A percentile compares a stretch with the other conserved stretches of the same genome.
Conservation (phyloP, 2,113 vertebrate genomes). For the Cettia cetti region DNA sequence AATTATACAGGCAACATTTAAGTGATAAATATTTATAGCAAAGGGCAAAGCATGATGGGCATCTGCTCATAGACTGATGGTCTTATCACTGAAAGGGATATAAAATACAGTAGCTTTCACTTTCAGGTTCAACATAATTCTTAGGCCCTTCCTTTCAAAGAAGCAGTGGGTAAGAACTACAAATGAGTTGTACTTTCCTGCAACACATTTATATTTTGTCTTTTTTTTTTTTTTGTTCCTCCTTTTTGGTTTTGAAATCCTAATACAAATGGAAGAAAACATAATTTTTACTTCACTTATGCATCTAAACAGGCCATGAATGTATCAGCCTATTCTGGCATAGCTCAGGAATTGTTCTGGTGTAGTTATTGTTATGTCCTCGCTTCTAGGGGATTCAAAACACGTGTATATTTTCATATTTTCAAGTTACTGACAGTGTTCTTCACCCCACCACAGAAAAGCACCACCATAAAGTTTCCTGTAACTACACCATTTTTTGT, state of each 20-base stretch:
- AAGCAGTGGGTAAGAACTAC: neutral
- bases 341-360: neutral
- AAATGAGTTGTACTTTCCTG: neutral
- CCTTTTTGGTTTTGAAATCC: neutral
- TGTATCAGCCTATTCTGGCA: neutral
- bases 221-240: fast-evolving
- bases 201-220: neutral
- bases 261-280: neutral
- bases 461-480: neutral
- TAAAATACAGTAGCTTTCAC: neutral
- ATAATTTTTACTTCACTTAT: neutral
- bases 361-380: neutral
- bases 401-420: neutral
- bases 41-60: neutral
- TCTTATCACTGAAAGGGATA: neutral
- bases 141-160: neutral
- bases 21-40: slow-evolving; percentile 15
- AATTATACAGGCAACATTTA: slow-evolving; percentile 20
- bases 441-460: neutral
- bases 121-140: neutral
- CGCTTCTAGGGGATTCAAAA: neutral
- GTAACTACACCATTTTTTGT: neutral
- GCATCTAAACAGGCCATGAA: neutral
- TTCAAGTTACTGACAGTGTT: neutral
- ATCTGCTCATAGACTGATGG: neutral